phyloP scores from a whole-genome alignment of 2,113 vertebrate species.

The Tamias sibiricus region DNA sequence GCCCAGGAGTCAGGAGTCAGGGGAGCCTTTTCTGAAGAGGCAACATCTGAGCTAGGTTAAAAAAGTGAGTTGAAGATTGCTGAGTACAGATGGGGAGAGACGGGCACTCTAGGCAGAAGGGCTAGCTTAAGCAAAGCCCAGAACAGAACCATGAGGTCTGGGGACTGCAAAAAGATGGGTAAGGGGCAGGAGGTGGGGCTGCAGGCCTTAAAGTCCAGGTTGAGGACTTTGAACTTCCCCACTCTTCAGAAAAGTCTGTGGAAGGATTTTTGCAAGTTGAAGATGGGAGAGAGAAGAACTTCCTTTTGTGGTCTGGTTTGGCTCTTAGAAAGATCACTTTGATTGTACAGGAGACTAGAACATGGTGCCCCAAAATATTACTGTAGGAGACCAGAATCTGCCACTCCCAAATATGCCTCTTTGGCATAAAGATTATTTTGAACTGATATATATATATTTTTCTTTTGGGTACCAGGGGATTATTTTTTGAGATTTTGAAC shows the following conservation, averaged over 20 bases:
- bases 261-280: background rate
- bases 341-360: background rate
- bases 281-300: background rate
- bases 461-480: no score
- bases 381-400: background rate
- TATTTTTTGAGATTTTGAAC: background rate
- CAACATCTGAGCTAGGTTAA: background rate
- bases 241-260: background rate
- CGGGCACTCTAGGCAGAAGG: background rate
- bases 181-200: background rate
- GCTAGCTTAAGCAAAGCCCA: background rate
- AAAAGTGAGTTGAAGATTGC: background rate
- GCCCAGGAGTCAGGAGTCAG: background rate
- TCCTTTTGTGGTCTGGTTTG: background rate
- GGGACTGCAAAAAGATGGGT: no score
- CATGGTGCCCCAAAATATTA: background rate
- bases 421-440: background rate
- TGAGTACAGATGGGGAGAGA: background rate
- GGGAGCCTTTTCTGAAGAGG: background rate
- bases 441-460: background rate
- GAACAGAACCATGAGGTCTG: background rate
- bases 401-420: no score
- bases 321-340: background rate
- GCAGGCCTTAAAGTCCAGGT: background rate
- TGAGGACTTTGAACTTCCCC: background rate